These are phyloP conservation scores for Drosophila kuntzei DNA, from an alignment of 2,888 invertebrate genomes.

Conservation along the genomic window DNA sequence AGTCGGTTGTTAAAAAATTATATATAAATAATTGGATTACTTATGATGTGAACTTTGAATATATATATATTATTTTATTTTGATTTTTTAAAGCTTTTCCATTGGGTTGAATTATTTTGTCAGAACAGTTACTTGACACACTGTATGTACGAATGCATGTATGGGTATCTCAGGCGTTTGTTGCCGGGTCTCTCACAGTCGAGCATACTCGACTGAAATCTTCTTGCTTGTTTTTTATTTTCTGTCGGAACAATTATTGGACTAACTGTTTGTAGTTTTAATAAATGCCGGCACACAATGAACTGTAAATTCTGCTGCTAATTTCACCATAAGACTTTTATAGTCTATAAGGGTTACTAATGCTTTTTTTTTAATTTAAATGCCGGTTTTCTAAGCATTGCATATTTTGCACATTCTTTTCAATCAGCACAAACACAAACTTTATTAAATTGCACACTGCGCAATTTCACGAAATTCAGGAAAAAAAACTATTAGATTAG, in stretches of 20 bases:
- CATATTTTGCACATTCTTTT: background rate
- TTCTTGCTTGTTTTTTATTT: too few species aligned
- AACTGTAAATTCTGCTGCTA: background rate
- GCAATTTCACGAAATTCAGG: background rate
- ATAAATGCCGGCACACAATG: background rate
- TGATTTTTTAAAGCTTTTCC: too few species aligned
- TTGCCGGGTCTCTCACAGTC: too few species aligned
- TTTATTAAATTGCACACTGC: conserved; percentile 1
- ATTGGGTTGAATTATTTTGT: too few species aligned
- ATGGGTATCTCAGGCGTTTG: too few species aligned
- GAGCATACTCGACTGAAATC: too few species aligned
- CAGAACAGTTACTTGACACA: too few species aligned
- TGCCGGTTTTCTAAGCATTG: background rate
- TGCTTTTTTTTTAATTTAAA: background rate
- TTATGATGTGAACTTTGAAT: too few species aligned
- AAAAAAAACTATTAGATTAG: background rate
- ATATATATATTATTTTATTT: too few species aligned
- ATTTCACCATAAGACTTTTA: background rate
- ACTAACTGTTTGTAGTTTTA: background rate
- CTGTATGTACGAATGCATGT: too few species aligned
- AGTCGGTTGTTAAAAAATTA: background rate
- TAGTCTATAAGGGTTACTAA: background rate
- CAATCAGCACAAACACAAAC: background rate
- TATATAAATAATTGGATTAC: background rate
- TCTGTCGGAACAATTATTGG: background rate